phyloP scores from a whole-genome alignment of 2,797 vertebrate genomes.

The Phoxinus dragarum region DNA sequence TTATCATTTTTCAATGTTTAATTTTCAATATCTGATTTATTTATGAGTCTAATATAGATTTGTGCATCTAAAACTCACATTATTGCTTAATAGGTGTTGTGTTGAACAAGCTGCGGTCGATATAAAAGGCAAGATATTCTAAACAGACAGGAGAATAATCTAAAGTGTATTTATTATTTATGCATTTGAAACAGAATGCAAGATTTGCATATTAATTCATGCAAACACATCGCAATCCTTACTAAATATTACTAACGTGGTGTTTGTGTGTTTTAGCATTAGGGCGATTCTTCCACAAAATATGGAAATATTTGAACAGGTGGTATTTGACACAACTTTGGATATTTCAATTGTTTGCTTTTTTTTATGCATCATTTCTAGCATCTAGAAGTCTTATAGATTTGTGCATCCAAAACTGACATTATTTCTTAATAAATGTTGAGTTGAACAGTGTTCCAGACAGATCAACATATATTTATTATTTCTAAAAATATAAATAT shows the following conservation, averaged over 20 bases:
- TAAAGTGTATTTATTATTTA: slow-evolving; percentile 21
- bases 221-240: not conserved
- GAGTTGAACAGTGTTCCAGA: not conserved
- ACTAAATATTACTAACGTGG: not conserved
- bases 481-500: not conserved
- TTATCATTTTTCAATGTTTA: slow-evolving; percentile 10
- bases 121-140: slow-evolving; percentile 11
- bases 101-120: not conserved
- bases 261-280: slow-evolving; percentile 12
- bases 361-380: not conserved
- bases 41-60: slow-evolving; percentile 23
- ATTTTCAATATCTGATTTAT: slow-evolving; percentile 16
- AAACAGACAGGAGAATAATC: slow-evolving; percentile 9
- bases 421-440: not conserved
- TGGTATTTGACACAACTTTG: slow-evolving; percentile 6
- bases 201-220: slow-evolving; percentile 26
- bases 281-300: not conserved
- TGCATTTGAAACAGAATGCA: slow-evolving; percentile 11
- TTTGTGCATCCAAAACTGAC: not conserved
- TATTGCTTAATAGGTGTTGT: slow-evolving; percentile 16
- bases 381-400: not conserved
- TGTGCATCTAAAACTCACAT: slow-evolving; percentile 18
- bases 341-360: not conserved
- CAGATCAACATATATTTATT: not conserved
- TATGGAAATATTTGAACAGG: slow-evolving; percentile 7